A percentile compares a stretch with the other conserved stretches of the same genome.
These are phyloP conservation scores for Drosophila anomelani DNA, from an alignment of 2,888 invertebrate genomes.

Conservation along the genomic window DNA sequence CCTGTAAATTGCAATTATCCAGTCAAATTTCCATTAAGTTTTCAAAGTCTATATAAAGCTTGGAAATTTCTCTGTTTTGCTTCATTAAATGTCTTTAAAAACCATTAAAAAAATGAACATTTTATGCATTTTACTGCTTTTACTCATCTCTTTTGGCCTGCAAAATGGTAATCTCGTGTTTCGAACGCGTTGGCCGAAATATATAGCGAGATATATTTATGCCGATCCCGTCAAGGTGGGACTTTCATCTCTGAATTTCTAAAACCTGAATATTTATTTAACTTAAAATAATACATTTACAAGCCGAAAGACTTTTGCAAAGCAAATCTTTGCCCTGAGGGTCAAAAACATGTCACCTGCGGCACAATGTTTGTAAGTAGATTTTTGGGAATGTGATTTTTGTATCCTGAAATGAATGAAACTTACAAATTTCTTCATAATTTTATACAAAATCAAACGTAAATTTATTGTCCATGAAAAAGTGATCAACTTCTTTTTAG, in stretches of 20 bases:
- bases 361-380: not conserved
- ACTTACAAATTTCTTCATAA: not conserved
- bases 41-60: not conserved
- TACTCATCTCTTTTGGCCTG: not conserved
- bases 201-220: not conserved
- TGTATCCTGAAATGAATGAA: not conserved
- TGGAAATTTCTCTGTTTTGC: no score
- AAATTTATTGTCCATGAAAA: not conserved
- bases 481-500: constrained; percentile 10
- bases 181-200: constrained; percentile 4
- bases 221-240: not conserved
- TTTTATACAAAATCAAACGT: not conserved
- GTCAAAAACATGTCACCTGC: constrained; percentile 16
- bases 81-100: not conserved
- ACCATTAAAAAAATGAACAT: not conserved
- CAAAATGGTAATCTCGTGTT: not conserved
- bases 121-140: not conserved
- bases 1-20: not conserved
- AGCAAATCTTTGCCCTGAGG: constrained; percentile 32
- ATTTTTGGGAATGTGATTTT: not conserved
- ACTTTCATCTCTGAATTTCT: not conserved
- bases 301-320: constrained; percentile 12
- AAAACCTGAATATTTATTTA: not conserved
- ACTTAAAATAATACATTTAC: not conserved
- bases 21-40: not conserved